Percentiles rank a stretch among this genome's conserved stretches.
phyloP scores from a whole-genome alignment of 1,140 invertebrate genomes.

The Teleopsis dalmanni region DNA sequence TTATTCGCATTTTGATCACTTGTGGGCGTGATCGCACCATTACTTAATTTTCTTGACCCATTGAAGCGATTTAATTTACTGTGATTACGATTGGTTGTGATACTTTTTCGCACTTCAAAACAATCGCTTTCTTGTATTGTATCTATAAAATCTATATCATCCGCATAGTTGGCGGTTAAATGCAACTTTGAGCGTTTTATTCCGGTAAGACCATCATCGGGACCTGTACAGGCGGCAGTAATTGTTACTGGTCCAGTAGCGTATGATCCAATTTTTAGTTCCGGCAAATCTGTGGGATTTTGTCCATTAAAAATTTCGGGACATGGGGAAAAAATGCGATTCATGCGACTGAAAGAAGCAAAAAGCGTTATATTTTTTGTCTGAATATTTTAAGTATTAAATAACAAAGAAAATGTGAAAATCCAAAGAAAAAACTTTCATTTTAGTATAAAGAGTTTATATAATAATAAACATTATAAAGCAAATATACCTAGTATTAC shows the following conservation, averaged over 20 bases:
- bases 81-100: slow-evolving; percentile 11
- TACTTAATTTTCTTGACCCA: slow-evolving; percentile 22
- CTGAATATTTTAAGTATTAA: no score
- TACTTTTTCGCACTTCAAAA: slow-evolving; percentile 44
- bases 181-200: slow-evolving; percentile 61
- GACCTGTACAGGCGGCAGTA: slow-evolving; percentile 64
- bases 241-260: slow-evolving; percentile 49
- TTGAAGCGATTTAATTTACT: slow-evolving; percentile 12
- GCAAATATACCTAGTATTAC: no score
- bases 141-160: slow-evolving; percentile 71
- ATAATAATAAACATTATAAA: no score
- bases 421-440: background rate
- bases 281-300: slow-evolving; percentile 58
- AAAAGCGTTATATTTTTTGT: no score
- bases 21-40: background rate
- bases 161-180: slow-evolving; percentile 53
- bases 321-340: slow-evolving; percentile 26
- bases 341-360: slow-evolving; percentile 25
- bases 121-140: slow-evolving; percentile 53
- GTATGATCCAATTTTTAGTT: slow-evolving; percentile 49
- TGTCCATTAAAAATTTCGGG: slow-evolving; percentile 58
- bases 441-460: no score
- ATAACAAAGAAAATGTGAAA: background rate
- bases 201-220: slow-evolving; percentile 66
- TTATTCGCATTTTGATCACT: slow-evolving; percentile 25